phyloP scores from a whole-genome alignment of 2,797 vertebrate genomes.

The Oreochromis mossambicus region DNA sequence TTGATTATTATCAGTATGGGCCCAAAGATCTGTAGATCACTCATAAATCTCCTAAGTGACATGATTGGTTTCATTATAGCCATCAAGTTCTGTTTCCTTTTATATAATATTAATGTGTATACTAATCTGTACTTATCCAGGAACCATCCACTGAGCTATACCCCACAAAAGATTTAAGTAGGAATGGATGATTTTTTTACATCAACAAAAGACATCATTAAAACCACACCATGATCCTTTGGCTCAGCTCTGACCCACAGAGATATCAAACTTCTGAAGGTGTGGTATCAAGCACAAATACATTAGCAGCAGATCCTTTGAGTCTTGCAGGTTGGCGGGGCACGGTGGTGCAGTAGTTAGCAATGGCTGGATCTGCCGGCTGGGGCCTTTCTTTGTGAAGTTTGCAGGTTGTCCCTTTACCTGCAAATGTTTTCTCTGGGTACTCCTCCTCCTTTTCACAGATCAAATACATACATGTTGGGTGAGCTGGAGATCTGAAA shows the following conservation, averaged over 20 bases:
- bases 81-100: not conserved
- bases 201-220: not conserved
- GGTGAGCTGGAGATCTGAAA: not conserved
- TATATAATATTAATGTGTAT: not conserved
- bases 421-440: not conserved
- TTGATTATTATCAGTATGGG: not conserved
- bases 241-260: not conserved
- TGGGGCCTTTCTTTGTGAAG: not conserved
- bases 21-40: not conserved
- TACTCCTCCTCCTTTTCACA: not conserved
- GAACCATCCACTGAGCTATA: not conserved
- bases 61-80: not conserved
- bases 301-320: not conserved
- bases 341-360: not conserved
- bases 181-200: not conserved
- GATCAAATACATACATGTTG: not conserved
- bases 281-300: not conserved
- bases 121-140: not conserved
- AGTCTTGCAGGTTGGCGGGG: not conserved
- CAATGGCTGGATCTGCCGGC: accelerated
- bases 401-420: not conserved
- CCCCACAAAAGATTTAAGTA: not conserved
- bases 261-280: not conserved
- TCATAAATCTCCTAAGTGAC: not conserved
- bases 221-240: not conserved